Evolutionary conservation across 2,113 vertebrate genomes (phyloP).

Genomic region (Dasyprocta punctata): DNA sequence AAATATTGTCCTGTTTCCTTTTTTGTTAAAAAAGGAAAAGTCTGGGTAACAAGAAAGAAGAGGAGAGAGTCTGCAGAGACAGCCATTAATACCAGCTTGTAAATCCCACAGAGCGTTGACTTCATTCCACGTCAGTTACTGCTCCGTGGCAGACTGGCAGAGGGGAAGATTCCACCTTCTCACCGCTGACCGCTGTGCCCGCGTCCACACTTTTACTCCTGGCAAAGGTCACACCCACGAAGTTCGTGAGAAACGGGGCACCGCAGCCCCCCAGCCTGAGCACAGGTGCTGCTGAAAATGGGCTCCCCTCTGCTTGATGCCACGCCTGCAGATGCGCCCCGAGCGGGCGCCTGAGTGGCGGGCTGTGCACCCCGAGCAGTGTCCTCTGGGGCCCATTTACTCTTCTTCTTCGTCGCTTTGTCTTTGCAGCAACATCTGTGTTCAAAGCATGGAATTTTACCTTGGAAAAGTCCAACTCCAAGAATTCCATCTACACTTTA

Average conservation of each 20-base stretch:
- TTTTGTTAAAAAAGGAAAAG: constrained; percentile 87
- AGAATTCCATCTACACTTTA: too few relatives aligned
- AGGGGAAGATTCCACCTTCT: constrained; percentile 89
- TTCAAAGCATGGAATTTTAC: accelerated
- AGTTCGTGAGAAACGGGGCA: constrained; percentile 70
- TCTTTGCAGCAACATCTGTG: too few relatives aligned
- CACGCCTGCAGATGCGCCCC: background rate
- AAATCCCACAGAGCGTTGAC: constrained; percentile 97
- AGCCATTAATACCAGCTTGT: constrained; percentile 89
- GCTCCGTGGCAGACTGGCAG: constrained; percentile 87
- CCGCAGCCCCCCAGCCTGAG: constrained; percentile 59
- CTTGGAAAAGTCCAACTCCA: too few relatives aligned
- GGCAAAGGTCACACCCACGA: constrained; percentile 90
- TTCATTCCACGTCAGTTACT: constrained; percentile 95
- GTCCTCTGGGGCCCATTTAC: accelerated
- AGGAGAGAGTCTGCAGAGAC: constrained; percentile 81
- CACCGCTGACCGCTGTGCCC: constrained; percentile 73
- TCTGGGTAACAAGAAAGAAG: constrained; percentile 83
- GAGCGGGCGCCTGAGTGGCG: too few relatives aligned
- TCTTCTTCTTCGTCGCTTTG: too few relatives aligned
- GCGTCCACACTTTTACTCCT: constrained; percentile 88
- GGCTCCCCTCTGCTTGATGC: background rate
- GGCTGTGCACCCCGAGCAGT: accelerated
- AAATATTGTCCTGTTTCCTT: constrained; percentile 90
- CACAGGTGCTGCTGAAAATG: background rate